These are phyloP conservation scores for Bruchidius siliquastri DNA, from an alignment of 2,888 invertebrate genomes.

Conservation along the genomic window DNA sequence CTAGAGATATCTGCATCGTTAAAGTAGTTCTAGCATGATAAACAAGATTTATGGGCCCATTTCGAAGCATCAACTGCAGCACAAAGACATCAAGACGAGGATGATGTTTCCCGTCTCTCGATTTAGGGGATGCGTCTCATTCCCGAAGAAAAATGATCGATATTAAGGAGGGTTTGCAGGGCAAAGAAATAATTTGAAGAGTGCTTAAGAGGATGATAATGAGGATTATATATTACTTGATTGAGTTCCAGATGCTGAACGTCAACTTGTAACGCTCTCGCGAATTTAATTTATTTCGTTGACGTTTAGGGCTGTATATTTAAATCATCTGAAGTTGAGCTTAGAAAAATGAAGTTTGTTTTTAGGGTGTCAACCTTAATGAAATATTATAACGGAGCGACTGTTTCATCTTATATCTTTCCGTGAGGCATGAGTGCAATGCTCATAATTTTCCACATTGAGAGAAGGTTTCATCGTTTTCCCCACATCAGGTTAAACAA, in stretches of 20 bases:
- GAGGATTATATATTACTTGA: constrained; percentile 4
- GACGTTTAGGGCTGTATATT: not conserved
- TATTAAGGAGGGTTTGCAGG: not conserved
- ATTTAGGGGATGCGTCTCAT: not conserved
- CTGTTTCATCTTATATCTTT: too few relatives aligned
- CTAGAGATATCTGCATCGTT: not conserved
- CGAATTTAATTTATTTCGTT: not conserved
- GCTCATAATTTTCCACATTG: too few relatives aligned
- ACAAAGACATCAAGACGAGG: not conserved
- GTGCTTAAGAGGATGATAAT: constrained; percentile 3
- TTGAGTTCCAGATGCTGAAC: constrained; percentile 1
- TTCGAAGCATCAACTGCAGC: not conserved
- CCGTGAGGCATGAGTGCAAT: too few relatives aligned
- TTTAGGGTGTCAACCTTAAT: too few relatives aligned
- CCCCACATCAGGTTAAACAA: too few relatives aligned
- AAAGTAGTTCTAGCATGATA: not conserved
- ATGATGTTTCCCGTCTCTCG: not conserved
- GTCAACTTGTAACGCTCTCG: not conserved
- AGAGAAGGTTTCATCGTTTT: too few relatives aligned
- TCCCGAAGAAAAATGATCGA: not conserved
- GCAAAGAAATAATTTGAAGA: constrained; percentile 1
- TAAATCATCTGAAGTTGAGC: too few relatives aligned
- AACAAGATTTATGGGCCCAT: not conserved
- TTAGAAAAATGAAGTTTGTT: too few relatives aligned
- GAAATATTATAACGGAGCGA: too few relatives aligned